A percentile compares a stretch with the other conserved stretches of the same genome.
Evolutionary conservation across 2,113 vertebrate species (phyloP).

Genomic region (Sorex fumeus): DNA sequence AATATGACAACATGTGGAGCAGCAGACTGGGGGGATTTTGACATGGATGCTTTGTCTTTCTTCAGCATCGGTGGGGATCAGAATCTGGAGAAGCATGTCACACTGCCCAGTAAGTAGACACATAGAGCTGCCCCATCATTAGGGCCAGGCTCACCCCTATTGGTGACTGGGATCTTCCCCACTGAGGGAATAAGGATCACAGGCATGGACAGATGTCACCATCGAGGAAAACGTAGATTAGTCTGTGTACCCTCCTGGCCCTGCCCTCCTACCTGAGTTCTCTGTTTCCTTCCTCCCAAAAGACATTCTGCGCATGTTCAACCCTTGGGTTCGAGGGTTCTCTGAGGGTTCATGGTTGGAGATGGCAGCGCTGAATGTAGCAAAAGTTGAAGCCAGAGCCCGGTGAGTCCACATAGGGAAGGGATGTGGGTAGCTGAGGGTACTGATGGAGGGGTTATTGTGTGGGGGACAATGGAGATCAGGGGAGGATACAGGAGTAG

Average conservation of each 20-base stretch:
- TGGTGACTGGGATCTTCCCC: background rate
- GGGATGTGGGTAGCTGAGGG: background rate
- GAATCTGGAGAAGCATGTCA: constrained; percentile 92
- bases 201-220: background rate
- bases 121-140: background rate
- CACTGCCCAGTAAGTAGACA: constrained; percentile 94
- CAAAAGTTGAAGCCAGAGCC: constrained; percentile 89
- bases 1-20: rapidly evolving
- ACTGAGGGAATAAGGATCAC: background rate
- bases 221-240: background rate
- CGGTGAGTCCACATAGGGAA: constrained; percentile 87
- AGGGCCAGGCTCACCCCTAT: rapidly evolving
- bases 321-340: constrained; percentile 91
- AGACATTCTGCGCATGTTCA: constrained; percentile 97
- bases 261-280: background rate
- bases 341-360: constrained; percentile 87
- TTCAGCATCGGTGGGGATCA: constrained; percentile 94
- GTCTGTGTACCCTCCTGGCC: background rate
- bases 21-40: background rate
- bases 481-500: no score
- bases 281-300: constrained; percentile 58
- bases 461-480: no score
- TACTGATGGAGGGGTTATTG: background rate
- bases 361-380: constrained; percentile 92
- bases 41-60: constrained; percentile 71